Base-by-base conservation (phyloP, 2,797 vertebrate genomes). In the Martes flavigula region DNA sequence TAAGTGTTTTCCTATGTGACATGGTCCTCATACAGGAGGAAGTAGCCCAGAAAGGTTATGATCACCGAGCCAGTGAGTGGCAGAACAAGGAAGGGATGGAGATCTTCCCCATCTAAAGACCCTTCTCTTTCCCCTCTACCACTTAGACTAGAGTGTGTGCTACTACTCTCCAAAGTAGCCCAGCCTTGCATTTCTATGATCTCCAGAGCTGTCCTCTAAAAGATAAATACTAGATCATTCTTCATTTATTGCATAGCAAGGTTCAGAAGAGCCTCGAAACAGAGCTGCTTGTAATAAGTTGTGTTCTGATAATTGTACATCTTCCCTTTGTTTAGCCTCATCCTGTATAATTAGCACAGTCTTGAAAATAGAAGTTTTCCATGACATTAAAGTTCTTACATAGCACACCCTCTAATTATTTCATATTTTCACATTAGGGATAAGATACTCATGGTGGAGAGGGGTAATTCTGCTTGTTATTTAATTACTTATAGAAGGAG, bases 351-450 rank as follows among this genome's bases (percentile, higher is more conserved):
- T 97, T 97, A 97, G 79, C 88, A 68, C 88, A 40, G 25, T 94
- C 70, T 97, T 97, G 82, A 96, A 97, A 97, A 95, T 73, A 97
- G 83, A 97, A 96, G 56, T 97, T 97, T 94, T 95, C 88, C 43
- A 27, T 92, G 90, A 91, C 83, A 93, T 98, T 96, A 96, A 97
- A 96, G 96, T 93, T 94, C 88, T 90, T 95, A 95, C 58, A 90
- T 35, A 93, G 64, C 56, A 94, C 38, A 97, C 84, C 92, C 90
- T 93, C 54, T 98, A 97, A 98, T 98, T 98, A 97, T 97, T 97
- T 98, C 95, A 98, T 97, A 97, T 97, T 64, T 97, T 94, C 95
- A 91, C 84, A 97, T 98, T 97, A 96, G 83, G 72, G 83, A 89
- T 95, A 79, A 96, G 91, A 96, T 97, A 90, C 95, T 97, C 86